Evolutionary conservation across 2,797 vertebrate species (phyloP), one percentile per base, ranked within the genome.

Genomic region (Gila robusta): DNA sequence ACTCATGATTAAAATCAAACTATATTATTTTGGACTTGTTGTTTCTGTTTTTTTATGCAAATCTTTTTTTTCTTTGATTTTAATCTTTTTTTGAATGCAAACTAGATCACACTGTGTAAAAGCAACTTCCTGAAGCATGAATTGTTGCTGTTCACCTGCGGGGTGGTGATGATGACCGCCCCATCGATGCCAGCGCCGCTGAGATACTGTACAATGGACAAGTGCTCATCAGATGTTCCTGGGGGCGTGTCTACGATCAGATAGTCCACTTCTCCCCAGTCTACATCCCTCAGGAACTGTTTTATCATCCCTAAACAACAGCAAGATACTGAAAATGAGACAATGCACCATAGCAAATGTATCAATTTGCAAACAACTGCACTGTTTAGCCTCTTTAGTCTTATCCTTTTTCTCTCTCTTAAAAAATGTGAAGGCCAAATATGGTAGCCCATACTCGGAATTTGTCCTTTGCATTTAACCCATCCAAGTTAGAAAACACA

Each of bases 201-300:
- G 47, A 99, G 96, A 86, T 98, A 98, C 94, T 99, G 98, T 37
- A 98, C 96, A 0, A 97, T 92, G 0, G 98, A 98, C 37, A 99
- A 91, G 89, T 99, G 98, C 23, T 99, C 98, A 0, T 99, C 98
- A 0, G 98, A 99, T 0, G 98, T 99, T 12, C 98, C 98, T 0
- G 98, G 98, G 0, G 98, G 98, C 0, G 98, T 99, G 91, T 99
- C 98, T 87, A 99, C 92, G 0, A 99, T 93, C 83, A 99, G 95
- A 93, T 97, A 99, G 93, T 99, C 98, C 0, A 98, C 87, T 0
- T 98, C 97, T 0, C 98, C 98, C 98, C 98, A 99, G 91, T 99
- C 98, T 39, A 99, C 98, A 0, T 99, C 98, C 0, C 97, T 95
- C 81, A 99, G 93, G 91, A 99, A 99, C 93, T 99, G 98, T 91